phyloP scores from a whole-genome alignment of 2,113 vertebrate genomes.

The Columba livia region DNA sequence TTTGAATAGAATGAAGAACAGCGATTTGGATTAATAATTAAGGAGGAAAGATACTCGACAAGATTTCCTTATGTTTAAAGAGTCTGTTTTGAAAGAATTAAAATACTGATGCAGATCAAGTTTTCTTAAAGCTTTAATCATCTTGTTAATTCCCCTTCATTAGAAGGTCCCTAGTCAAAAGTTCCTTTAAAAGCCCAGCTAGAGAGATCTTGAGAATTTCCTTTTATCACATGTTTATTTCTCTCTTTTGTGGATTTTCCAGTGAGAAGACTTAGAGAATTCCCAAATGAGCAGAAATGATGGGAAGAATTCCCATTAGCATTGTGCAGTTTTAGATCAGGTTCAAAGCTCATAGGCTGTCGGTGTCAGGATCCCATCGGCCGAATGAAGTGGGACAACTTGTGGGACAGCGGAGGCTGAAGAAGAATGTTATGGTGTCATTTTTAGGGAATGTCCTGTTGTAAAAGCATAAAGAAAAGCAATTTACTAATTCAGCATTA shows the following conservation, averaged over 20 bases:
- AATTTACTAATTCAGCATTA: no score
- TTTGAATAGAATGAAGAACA: not conserved
- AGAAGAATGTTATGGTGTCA: not conserved
- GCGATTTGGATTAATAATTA: conserved; percentile 13
- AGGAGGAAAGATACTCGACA: not conserved
- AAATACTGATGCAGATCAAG: not conserved
- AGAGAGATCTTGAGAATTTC: conserved; percentile 12
- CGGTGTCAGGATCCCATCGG: not conserved
- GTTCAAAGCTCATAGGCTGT: not conserved
- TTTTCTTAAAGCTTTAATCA: conserved; percentile 46
- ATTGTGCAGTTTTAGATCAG: not conserved
- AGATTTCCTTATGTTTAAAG: not conserved
- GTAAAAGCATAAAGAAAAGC: not conserved
- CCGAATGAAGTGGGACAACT: accelerated
- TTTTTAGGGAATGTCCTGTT: not conserved
- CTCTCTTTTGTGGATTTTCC: not conserved
- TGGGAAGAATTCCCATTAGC: not conserved
- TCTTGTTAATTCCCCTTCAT: conserved; percentile 61
- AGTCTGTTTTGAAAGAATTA: not conserved
- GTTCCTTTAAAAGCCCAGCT: conserved; percentile 32
- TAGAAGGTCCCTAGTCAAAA: conserved; percentile 52
- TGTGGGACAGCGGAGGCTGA: not conserved
- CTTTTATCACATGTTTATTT: not conserved
- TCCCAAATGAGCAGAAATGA: not conserved
- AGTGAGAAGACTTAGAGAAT: not conserved